Percentiles rank a stretch among this genome's conserved stretches.
Conservation (phyloP, 1,140 invertebrate species). For the Neodiprion pinetum region DNA sequence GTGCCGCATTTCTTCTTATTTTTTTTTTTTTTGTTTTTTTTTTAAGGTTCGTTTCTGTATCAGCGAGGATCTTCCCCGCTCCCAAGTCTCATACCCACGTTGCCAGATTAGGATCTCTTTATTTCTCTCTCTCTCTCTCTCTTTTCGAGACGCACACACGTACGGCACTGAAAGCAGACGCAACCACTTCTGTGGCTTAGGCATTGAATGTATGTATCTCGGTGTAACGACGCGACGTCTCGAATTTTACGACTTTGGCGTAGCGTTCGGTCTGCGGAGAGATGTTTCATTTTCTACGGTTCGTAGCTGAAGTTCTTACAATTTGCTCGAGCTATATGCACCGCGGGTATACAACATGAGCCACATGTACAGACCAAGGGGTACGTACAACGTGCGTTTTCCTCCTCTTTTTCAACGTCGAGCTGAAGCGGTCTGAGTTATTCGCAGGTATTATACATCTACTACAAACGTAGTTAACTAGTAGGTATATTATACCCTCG, state of each 20-base stretch:
- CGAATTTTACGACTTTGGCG: conserved; percentile 7
- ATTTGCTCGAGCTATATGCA: background rate
- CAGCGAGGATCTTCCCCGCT: background rate
- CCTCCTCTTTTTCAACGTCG: too few relatives aligned
- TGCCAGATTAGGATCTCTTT: background rate
- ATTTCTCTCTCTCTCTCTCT: background rate
- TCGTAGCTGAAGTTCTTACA: too few relatives aligned
- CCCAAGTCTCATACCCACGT: background rate
- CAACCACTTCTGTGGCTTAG: too few relatives aligned
- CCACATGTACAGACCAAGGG: too few relatives aligned
- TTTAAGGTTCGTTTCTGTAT: background rate
- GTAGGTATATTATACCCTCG: too few relatives aligned
- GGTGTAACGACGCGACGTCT: background rate
- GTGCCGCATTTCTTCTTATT: background rate
- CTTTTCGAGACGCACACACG: too few relatives aligned
- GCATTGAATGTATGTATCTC: too few relatives aligned
- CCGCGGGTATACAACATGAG: background rate
- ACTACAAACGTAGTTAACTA: too few relatives aligned
- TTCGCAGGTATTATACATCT: too few relatives aligned
- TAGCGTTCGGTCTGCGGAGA: background rate
- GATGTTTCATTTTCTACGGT: background rate
- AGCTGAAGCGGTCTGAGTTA: too few relatives aligned
- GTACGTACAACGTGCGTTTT: too few relatives aligned
- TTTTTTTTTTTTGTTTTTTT: background rate
- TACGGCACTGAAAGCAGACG: too few relatives aligned